These are phyloP conservation scores for Rallus limicola DNA, from an alignment of 2,113 vertebrate genomes.

Conservation along the genomic window DNA sequence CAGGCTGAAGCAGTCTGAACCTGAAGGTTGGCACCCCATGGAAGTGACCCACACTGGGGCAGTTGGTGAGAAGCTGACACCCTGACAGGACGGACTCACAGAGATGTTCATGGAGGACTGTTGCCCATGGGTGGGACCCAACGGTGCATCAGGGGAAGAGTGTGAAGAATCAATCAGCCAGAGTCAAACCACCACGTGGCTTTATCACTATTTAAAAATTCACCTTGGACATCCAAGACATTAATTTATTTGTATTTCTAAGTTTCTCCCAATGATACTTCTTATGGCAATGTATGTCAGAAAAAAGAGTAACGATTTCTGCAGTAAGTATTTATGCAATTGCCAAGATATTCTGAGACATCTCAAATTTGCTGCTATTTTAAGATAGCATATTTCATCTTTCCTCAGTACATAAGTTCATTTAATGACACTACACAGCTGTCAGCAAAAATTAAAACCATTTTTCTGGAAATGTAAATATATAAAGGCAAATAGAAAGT, in stretches of 20 bases:
- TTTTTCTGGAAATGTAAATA: background rate
- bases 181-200: background rate
- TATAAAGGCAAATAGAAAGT: background rate
- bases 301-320: background rate
- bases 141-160: too few species aligned
- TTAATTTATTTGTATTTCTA: constrained; percentile 1
- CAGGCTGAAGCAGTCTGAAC: too few species aligned
- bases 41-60: too few species aligned
- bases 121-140: too few species aligned
- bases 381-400: background rate
- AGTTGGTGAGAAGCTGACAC: too few species aligned
- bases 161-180: too few species aligned
- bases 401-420: background rate
- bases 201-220: background rate
- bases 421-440: background rate
- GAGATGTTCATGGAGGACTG: too few species aligned
- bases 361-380: background rate
- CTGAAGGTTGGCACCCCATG: too few species aligned
- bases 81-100: too few species aligned
- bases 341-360: background rate
- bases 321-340: background rate
- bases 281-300: background rate
- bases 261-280: background rate
- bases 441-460: background rate
- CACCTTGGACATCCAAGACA: background rate